Conservation (phyloP, 2,797 vertebrate genomes). For the Manis pentadactyla region DNA sequence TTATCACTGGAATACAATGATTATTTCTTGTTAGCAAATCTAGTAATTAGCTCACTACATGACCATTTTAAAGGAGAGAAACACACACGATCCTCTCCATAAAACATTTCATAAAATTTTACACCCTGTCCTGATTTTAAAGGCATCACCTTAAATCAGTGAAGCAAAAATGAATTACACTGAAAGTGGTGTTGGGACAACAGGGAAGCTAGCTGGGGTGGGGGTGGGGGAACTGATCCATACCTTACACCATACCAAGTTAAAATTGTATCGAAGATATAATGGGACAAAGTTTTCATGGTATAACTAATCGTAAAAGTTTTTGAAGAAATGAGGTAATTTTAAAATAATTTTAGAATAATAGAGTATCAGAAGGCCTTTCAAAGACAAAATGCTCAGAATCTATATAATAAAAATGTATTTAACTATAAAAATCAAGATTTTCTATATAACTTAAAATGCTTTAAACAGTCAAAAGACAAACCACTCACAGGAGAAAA, state of each 20-base stretch:
- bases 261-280: background rate
- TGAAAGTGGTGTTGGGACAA: background rate
- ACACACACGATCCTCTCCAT: background rate
- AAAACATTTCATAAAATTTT: background rate
- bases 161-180: background rate
- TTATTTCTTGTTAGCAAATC: background rate
- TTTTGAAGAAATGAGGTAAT: background rate
- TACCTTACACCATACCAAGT: background rate
- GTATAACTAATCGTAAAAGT: background rate
- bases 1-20: background rate
- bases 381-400: background rate
- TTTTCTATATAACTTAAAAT: slow-evolving; percentile 7
- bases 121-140: background rate
- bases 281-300: background rate
- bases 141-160: background rate
- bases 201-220: background rate
- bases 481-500: background rate
- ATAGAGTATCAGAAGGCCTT: background rate
- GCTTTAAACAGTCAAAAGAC: background rate
- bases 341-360: background rate
- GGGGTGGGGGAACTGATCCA: background rate
- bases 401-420: background rate
- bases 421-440: slow-evolving; percentile 5
- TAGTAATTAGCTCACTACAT: background rate
- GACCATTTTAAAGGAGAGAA: background rate